Conservation (phyloP, 2,113 vertebrate species). For the Athene cunicularia region DNA sequence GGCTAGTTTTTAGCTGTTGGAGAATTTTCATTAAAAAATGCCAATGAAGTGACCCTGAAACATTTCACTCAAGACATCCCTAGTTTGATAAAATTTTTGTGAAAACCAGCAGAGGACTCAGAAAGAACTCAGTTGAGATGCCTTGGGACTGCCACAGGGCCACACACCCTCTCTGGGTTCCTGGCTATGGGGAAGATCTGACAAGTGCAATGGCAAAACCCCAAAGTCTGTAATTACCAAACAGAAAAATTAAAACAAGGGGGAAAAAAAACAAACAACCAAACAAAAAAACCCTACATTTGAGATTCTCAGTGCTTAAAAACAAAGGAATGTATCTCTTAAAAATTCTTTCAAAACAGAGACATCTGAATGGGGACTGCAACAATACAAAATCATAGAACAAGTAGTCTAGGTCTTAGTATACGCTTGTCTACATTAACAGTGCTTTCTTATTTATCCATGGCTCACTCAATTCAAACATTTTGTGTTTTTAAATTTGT, state of each 20-base stretch:
- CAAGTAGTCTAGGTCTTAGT: background rate
- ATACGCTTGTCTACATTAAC: fast-evolving
- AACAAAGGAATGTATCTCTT: background rate
- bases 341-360: background rate
- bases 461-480: background rate
- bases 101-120: background rate
- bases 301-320: background rate
- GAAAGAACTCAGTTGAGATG: background rate
- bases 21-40: slow-evolving; percentile 1
- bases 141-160: background rate
- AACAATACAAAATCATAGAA: background rate
- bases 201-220: background rate
- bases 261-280: background rate
- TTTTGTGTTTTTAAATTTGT: background rate
- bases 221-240: background rate
- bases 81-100: background rate
- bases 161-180: background rate
- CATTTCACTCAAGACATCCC: background rate
- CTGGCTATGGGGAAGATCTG: background rate
- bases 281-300: fast-evolving
- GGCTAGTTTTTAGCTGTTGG: background rate
- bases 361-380: background rate
- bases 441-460: background rate
- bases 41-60: background rate
- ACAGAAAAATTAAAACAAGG: background rate